A percentile compares a stretch with the other conserved stretches of the same genome.
These are phyloP conservation scores for Meriones psammophilus DNA, from an alignment of 2,797 vertebrate genomes.

Conservation along the genomic window DNA sequence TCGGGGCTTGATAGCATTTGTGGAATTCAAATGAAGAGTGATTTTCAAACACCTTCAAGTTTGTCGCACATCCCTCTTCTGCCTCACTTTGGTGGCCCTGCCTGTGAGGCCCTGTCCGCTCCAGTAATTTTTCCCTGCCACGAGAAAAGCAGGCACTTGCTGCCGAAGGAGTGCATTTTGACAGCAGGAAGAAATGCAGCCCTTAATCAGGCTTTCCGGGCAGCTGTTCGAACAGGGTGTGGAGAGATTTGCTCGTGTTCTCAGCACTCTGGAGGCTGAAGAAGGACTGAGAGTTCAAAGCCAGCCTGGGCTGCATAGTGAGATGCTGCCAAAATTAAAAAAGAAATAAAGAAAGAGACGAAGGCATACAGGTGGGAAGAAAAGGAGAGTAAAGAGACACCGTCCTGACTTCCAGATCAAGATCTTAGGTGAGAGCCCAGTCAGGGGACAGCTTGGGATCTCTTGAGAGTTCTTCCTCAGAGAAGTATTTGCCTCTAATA, in stretches of 20 bases:
- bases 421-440: neutral
- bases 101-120: neutral
- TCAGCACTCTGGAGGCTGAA: neutral
- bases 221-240: neutral
- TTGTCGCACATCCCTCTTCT: fast-evolving
- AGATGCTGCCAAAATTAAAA: neutral
- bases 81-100: fast-evolving
- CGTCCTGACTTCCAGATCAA: neutral
- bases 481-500: neutral
- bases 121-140: neutral
- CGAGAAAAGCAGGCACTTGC: neutral
- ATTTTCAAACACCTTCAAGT: too few species aligned
- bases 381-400: neutral
- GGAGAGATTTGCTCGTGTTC: neutral
- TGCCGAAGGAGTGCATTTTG: neutral
- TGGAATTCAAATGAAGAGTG: neutral
- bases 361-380: neutral
- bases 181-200: constrained; percentile 15
- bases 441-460: neutral
- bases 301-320: neutral
- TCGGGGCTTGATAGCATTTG: too few species aligned
- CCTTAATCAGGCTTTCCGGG: neutral
- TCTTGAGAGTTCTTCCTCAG: neutral
- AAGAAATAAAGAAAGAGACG: too few species aligned
- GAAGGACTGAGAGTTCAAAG: neutral